Evolutionary conservation across 2,113 vertebrate genomes (phyloP).

Genomic region (Rhinolophus sinicus): DNA sequence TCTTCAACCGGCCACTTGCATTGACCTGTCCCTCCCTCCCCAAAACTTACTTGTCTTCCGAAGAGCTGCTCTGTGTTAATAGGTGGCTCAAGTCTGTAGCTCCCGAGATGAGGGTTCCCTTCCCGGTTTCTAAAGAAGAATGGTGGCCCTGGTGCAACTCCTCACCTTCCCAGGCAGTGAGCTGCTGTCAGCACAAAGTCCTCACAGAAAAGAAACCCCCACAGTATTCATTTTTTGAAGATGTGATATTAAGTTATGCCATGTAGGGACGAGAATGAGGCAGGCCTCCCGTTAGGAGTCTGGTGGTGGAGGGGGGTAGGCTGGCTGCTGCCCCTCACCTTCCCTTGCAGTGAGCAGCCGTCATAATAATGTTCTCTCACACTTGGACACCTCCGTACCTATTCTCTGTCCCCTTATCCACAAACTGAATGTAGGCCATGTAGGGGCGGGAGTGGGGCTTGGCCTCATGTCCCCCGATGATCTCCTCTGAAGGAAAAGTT

Average conservation of each 20-base stretch:
- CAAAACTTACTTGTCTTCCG: neutral
- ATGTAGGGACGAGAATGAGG: constrained; percentile 43
- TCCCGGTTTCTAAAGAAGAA: neutral
- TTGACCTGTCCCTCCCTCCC: neutral
- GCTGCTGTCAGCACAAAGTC: constrained; percentile 49
- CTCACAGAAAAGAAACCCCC: constrained; percentile 15
- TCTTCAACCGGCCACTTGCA: neutral
- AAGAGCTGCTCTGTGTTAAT: neutral
- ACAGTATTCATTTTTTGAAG: accelerated
- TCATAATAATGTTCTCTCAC: constrained; percentile 59
- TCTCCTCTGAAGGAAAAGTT: constrained; percentile 26
- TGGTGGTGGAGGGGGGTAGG: neutral
- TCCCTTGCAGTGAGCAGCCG: constrained; percentile 46
- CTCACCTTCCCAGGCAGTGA: constrained; percentile 22
- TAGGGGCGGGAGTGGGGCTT: constrained; percentile 65
- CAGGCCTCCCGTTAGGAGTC: accelerated
- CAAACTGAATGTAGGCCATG: constrained; percentile 34
- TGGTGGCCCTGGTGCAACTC: accelerated
- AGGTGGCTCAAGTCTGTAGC: too few relatives aligned
- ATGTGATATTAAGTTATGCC: neutral
- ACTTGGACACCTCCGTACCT: constrained; percentile 45
- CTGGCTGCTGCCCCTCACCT: neutral
- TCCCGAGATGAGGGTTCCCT: neutral
- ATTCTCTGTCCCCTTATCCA: accelerated
- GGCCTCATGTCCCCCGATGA: constrained; percentile 42